phyloP scores from a whole-genome alignment of 2,797 vertebrate species.

The Fundulus diaphanus region DNA sequence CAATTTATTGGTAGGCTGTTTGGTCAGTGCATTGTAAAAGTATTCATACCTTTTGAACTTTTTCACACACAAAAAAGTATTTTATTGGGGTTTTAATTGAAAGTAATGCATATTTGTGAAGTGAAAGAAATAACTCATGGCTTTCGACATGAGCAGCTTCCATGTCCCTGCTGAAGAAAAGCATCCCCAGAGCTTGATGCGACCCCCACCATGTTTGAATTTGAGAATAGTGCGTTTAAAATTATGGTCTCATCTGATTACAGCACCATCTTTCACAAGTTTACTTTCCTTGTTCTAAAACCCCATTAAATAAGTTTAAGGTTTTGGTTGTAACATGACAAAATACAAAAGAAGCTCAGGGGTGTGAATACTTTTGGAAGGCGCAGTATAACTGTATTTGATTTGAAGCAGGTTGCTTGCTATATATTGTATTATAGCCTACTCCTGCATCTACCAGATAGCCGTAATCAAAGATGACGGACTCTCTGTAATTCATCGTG shows the following conservation, averaged over 20 bases:
- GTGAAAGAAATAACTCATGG: neutral
- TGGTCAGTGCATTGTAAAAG: neutral
- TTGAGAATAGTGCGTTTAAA: neutral
- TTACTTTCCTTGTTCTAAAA: neutral
- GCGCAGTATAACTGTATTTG: neutral
- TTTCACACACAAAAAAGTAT: neutral
- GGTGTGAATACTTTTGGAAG: neutral
- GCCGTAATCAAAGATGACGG: conserved; percentile 49
- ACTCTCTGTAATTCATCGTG: conserved; percentile 43
- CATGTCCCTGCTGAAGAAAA: neutral
- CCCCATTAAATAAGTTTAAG: neutral
- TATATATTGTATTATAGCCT: conserved; percentile 8
- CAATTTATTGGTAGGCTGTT: neutral
- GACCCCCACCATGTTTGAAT: neutral
- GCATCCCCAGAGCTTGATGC: neutral
- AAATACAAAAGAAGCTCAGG: neutral
- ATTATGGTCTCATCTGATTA: neutral
- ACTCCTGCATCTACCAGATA: conserved; percentile 21
- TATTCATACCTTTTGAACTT: neutral
- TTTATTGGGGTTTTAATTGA: neutral
- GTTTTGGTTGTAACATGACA: neutral
- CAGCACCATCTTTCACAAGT: neutral
- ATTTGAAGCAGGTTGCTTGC: neutral
- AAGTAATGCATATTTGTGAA: neutral
- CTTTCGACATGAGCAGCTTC: neutral